Evolutionary conservation across 2,113 vertebrate genomes (phyloP), one percentile per base, ranked within the genome.

Genomic region (Pelecanus crispus): DNA sequence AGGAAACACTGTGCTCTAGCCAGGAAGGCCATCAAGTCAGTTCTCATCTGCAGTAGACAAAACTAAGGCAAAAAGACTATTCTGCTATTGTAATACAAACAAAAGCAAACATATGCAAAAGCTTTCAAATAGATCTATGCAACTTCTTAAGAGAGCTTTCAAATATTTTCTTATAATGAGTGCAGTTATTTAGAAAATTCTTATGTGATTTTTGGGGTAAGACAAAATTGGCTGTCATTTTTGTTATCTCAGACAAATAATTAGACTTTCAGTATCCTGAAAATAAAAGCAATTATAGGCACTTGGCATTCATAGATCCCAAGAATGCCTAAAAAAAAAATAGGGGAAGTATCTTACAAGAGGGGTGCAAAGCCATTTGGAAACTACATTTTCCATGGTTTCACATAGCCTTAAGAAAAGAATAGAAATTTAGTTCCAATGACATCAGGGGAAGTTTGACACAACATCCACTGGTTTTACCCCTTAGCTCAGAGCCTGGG

Each of bases 321-420:
- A 61, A 81, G 31, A 85, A 89, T 2, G 10, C 38, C 34, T 74
- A 47, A 86, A 81, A 81, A 67, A 38, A 38, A 44, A 26, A 66
- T 4, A 49, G 36, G 40, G n/a, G 3, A 66, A 58, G 3, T 55
- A 65, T 71, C 22, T 45, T 65, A 61, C 44, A 62, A 56, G 81
- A 95, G 66, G 74, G 90, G 84, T 96, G 96, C 95, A 97, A 97
- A 96, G 24, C 53, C 95, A 89, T 63, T 80, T 56, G 28, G 49
- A 94, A 92, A 58, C 24, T 28, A 40, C 31, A 17, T 81, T 86
- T 82, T 74, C 50, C 59, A 2, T 22, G 61, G 70, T 68, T 83
- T 91, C 65, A 44, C 26, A 32, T 7, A 53, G 42, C 13, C 31
- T 81, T 52, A 62, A 52, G 61, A 26, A 70, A 72, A 82, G 6